Conservation (phyloP, 2,888 invertebrate genomes). For the Nomada hirtipes region DNA sequence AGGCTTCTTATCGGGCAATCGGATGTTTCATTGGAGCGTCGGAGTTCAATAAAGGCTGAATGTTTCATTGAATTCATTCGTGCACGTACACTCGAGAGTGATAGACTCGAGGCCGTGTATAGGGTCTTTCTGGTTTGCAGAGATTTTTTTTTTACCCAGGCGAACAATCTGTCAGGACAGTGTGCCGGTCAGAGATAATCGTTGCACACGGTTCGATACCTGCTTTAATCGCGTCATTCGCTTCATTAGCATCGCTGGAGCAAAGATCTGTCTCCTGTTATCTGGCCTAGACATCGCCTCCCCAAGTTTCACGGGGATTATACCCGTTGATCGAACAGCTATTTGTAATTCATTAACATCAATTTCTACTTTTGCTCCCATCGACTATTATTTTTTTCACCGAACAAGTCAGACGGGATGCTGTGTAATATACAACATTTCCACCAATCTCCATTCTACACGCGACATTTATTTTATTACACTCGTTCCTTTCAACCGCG, state of each 20-base stretch:
- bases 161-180: slow-evolving; percentile 36
- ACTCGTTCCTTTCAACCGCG: background rate
- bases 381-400: background rate
- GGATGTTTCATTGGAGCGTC: too few relatives aligned
- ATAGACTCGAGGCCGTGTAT: slow-evolving; percentile 17
- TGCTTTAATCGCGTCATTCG: slow-evolving; percentile 14
- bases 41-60: background rate
- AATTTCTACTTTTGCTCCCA: too few relatives aligned
- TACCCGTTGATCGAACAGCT: background rate
- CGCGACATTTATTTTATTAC: too few relatives aligned
- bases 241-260: slow-evolving; percentile 11
- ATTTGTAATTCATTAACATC: background rate
- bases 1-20: too few relatives aligned
- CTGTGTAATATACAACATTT: too few relatives aligned
- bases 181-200: slow-evolving; percentile 22
- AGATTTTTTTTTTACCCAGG: slow-evolving; percentile 20
- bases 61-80: slow-evolving; percentile 5
- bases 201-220: background rate
- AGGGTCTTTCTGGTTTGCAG: slow-evolving; percentile 5
- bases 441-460: too few relatives aligned
- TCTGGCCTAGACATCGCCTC: background rate
- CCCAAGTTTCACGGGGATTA: background rate
- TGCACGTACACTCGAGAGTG: slow-evolving; percentile 3
- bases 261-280: background rate
- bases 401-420: background rate